These are phyloP conservation scores for Xestia sexstrigata DNA, from an alignment of 2,888 invertebrate species.

Conservation along the genomic window DNA sequence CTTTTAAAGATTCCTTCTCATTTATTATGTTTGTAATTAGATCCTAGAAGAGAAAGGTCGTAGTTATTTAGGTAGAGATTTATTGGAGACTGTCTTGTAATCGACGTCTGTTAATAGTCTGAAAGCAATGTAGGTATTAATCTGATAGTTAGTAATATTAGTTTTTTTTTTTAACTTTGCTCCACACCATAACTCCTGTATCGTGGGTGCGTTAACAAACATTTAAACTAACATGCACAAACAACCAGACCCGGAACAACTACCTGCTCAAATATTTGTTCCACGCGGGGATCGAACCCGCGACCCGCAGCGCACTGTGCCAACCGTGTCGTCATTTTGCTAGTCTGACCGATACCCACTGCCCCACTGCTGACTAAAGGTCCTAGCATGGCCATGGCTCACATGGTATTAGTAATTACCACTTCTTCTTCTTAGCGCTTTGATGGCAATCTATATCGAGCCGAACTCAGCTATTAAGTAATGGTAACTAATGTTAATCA, in stretches of 20 bases:
- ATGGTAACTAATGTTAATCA: background rate
- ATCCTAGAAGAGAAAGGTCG: constrained; percentile 2
- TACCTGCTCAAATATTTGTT: too few species aligned
- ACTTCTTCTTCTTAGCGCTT: background rate
- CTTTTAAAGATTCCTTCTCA: constrained; percentile 39
- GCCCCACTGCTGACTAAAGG: background rate
- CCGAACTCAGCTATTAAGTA: background rate
- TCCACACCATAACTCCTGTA: too few species aligned
- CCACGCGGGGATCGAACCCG: too few species aligned
- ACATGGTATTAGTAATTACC: background rate
- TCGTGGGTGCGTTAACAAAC: too few species aligned
- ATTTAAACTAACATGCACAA: too few species aligned
- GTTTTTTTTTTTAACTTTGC: too few species aligned
- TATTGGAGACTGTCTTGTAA: background rate
- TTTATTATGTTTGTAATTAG: constrained; percentile 55
- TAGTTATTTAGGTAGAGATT: background rate
- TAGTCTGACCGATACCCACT: background rate
- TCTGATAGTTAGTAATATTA: background rate
- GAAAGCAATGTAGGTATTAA: background rate
- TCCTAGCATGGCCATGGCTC: background rate
- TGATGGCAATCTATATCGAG: background rate
- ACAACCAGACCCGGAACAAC: too few species aligned
- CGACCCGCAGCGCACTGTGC: too few species aligned
- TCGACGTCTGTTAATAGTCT: background rate
- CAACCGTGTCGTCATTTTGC: background rate